Percentiles rank a stretch among this genome's conserved stretches.
These are phyloP conservation scores for Kryphioiulus occultus DNA, from an alignment of 2,888 invertebrate genomes.

Conservation along the genomic window DNA sequence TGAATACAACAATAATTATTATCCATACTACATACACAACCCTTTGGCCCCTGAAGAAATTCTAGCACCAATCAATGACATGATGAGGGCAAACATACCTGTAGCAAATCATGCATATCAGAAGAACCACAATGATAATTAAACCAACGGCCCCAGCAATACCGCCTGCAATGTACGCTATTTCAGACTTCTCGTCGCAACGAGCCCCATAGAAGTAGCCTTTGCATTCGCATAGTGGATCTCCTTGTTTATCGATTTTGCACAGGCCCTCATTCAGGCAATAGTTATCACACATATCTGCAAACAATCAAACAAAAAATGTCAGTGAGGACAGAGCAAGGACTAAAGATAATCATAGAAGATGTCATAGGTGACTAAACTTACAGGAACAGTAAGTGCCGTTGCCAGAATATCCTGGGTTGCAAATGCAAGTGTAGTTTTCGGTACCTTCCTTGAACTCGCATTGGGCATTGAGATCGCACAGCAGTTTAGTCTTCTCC, in stretches of 20 bases:
- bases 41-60: too few relatives aligned
- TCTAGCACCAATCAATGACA: too few relatives aligned
- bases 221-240: conserved; percentile 86
- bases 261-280: conserved; percentile 92
- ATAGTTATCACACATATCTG: conserved; percentile 82
- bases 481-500: conserved; percentile 71
- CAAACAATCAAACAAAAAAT: conserved; percentile 55
- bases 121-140: conserved; percentile 87
- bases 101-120: conserved; percentile 97
- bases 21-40: too few relatives aligned
- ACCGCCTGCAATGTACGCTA: conserved; percentile 93
- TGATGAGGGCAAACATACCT: too few relatives aligned
- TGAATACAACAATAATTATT: too few relatives aligned
- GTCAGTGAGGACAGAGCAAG: neutral
- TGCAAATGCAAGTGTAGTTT: conserved; percentile 90
- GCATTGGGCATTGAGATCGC: conserved; percentile 87
- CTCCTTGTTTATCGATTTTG: conserved; percentile 78
- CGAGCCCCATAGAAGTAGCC: conserved; percentile 91
- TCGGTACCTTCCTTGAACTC: conserved; percentile 81
- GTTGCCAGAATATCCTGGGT: conserved; percentile 89
- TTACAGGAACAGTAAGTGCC: conserved; percentile 77
- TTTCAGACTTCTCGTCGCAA: conserved; percentile 90
- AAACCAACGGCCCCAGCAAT: conserved; percentile 94
- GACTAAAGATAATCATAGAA: neutral
- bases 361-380: conserved; percentile 45